Base-by-base conservation (phyloP, 2,888 invertebrate species). In the Dynastes hyllus region DNA sequence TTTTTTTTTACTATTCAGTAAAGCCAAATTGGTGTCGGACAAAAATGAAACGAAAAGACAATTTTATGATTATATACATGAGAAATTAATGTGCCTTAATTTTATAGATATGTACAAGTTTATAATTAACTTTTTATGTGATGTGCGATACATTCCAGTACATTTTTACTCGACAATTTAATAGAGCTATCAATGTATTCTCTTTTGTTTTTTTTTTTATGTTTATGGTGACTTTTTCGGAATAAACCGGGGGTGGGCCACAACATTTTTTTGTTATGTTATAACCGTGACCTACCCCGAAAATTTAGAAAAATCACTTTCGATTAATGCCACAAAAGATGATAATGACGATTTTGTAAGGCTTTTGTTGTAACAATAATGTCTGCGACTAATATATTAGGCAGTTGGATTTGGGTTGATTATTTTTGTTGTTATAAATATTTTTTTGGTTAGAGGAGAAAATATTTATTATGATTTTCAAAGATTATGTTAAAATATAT, bases 321-420 rank as follows among this genome's bases (percentile, higher is more conserved):
- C 51, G 50, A 67, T 79, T 61, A 75, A 69, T 61, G 76, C 76
- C 76, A 79, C 76, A 76, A 13, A 53, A 16, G 53, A 53, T 53
- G 53, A 53, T 53, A 16, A 53, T 53, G 53, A 53, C 16, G 53
- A 53, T 53, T 53, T 53, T 79, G 79, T 83, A 84, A 85, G 84
- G 87, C 87, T 87, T 87, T 86, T 87, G 86, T 87, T 84, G 84
- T 87, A 87, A 87, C 87, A 85, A 85, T 73, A 83, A 83, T 85
- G 86, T 86, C 84, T 85, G 87, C 87, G 81, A 87, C 86, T 86
- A 86, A 87, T 86, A 84, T 73, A 73, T 75, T 71, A 82, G 82
- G 79, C 81, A 79, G 81, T 50, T 82, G 86, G 85, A 85, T 82
- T 85, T 85, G 85, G 85, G 85, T 83, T 84, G 78, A 80, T 84